Conservation (phyloP, 2,888 invertebrate species). For the Cancer borealis region DNA sequence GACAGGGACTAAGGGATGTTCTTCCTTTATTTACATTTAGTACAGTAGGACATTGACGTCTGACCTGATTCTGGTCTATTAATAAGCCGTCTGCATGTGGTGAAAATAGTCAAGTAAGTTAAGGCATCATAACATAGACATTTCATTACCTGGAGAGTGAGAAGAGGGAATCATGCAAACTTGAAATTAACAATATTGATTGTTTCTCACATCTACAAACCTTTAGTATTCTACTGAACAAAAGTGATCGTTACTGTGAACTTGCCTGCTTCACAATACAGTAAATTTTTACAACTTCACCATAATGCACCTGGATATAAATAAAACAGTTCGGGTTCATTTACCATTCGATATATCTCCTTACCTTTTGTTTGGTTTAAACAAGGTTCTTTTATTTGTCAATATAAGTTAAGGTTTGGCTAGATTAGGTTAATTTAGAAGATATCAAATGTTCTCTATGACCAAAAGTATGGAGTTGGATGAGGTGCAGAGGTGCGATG, state of each 20-base stretch:
- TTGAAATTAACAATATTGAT: not conserved
- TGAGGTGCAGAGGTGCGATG: too few relatives aligned
- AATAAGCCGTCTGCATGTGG: not conserved
- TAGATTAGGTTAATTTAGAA: too few relatives aligned
- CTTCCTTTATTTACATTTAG: not conserved
- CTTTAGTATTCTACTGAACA: not conserved
- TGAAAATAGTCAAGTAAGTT: not conserved
- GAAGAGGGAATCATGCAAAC: not conserved
- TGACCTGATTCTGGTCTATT: conserved; percentile 15
- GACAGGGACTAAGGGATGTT: not conserved
- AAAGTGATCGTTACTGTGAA: not conserved
- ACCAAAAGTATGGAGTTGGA: too few relatives aligned
- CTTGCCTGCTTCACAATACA: not conserved
- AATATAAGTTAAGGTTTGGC: too few relatives aligned
- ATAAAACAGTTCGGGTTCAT: too few relatives aligned
- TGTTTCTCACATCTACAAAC: not conserved
- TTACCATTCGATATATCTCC: too few relatives aligned
- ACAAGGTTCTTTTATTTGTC: too few relatives aligned
- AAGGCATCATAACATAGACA: not conserved
- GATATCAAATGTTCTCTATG: too few relatives aligned
- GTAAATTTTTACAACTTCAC: too few relatives aligned
- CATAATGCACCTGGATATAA: too few relatives aligned
- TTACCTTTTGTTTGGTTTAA: too few relatives aligned
- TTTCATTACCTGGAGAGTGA: not conserved
- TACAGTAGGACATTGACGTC: not conserved